Percentiles rank a stretch among this genome's conserved stretches.
Evolutionary conservation across 2,888 invertebrate species (phyloP).

Genomic region (Bembecia ichneumoniformis): DNA sequence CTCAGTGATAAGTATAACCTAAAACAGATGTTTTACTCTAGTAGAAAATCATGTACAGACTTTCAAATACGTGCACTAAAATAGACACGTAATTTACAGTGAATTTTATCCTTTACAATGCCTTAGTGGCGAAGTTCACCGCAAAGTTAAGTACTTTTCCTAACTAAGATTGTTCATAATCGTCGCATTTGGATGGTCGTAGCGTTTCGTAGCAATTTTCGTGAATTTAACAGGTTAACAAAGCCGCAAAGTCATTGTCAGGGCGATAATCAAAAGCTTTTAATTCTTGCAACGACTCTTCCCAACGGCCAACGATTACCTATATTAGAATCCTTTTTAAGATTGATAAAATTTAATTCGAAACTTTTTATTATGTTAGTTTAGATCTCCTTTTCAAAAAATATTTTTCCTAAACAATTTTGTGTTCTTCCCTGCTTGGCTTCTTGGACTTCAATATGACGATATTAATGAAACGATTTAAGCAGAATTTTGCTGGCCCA

Average conservation of each 20-base stretch:
- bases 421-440: too few species aligned
- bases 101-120: slow-evolving; percentile 8
- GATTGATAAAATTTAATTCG: neutral
- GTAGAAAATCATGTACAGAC: neutral
- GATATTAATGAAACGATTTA: too few species aligned
- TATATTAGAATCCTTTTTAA: neutral
- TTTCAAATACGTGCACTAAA: neutral
- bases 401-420: too few species aligned
- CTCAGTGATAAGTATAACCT: neutral
- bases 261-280: slow-evolving; percentile 25
- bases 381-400: neutral
- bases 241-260: slow-evolving; percentile 24
- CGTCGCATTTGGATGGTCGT: slow-evolving; percentile 19
- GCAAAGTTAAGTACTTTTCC: slow-evolving; percentile 18
- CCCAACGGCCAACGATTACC: neutral
- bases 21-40: neutral
- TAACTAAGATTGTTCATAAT: slow-evolving; percentile 32
- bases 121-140: slow-evolving; percentile 15
- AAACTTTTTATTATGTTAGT: neutral
- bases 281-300: slow-evolving; percentile 18
- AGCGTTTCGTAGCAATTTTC: slow-evolving; percentile 20
- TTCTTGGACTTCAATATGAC: too few species aligned
- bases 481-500: too few species aligned
- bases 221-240: slow-evolving; percentile 19
- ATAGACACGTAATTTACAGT: slow-evolving; percentile 12